phyloP scores from a whole-genome alignment of 1,140 invertebrate genomes.

The Lutraria rhynchaena region DNA sequence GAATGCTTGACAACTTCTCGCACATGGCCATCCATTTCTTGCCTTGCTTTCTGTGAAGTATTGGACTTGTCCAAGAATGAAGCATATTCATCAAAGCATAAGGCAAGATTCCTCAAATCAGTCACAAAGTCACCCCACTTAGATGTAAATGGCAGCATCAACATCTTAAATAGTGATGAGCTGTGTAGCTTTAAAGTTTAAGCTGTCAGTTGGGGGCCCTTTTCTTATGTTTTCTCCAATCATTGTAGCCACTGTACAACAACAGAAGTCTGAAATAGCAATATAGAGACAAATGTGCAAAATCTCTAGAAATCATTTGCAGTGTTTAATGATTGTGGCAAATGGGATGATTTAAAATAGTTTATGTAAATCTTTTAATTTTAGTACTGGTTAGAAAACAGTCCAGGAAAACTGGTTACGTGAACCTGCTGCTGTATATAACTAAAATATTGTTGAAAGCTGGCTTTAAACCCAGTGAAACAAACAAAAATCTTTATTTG shows the following conservation, averaged over 20 bases:
- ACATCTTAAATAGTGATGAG: background rate
- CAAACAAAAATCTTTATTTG: no score
- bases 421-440: no score
- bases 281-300: no score
- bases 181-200: background rate
- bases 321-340: no score
- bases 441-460: no score
- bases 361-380: no score
- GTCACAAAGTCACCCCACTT: background rate
- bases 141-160: background rate
- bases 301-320: no score
- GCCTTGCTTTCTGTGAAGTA: background rate
- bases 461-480: no score
- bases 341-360: no score
- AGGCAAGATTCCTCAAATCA: background rate
- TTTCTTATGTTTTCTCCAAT: conserved; percentile 16
- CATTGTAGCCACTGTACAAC: conserved; percentile 50
- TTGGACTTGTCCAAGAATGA: background rate
- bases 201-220: background rate
- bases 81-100: conserved; percentile 2
- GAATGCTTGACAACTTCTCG: background rate
- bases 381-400: no score
- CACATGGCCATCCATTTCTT: background rate
- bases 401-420: no score
- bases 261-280: no score